These are phyloP conservation scores for Rhizoglyphus robini DNA, from an alignment of 1,140 invertebrate species.

Conservation along the genomic window DNA sequence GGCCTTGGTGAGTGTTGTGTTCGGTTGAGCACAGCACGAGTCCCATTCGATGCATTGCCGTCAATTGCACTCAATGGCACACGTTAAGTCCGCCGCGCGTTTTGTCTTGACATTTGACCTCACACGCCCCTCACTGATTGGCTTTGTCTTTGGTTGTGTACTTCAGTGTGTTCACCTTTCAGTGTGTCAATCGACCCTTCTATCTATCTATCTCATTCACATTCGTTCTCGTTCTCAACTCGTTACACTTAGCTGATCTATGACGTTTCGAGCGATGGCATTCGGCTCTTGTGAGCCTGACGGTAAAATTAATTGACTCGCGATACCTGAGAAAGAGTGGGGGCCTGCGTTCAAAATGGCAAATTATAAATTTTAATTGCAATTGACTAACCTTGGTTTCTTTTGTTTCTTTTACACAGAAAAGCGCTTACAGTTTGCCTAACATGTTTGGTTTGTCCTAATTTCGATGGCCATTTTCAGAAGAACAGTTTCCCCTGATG, in stretches of 20 bases:
- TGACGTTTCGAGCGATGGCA: background rate
- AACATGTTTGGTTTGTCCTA: too few species aligned
- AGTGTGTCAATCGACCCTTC: background rate
- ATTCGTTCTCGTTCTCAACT: background rate
- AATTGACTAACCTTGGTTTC: background rate
- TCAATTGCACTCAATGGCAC: background rate
- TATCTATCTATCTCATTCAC: background rate
- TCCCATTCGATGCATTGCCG: background rate
- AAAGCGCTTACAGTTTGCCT: too few species aligned
- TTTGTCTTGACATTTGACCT: slow-evolving; percentile 9
- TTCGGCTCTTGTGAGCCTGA: too few species aligned
- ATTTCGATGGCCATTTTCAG: too few species aligned
- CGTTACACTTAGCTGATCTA: too few species aligned
- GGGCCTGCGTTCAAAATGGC: background rate
- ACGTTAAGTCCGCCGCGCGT: background rate
- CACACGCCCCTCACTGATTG: background rate
- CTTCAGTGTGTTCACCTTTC: background rate
- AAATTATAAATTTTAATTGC: background rate
- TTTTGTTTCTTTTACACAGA: background rate
- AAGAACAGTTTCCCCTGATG: too few species aligned
- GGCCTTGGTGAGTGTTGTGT: background rate
- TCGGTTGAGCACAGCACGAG: slow-evolving; percentile 2
- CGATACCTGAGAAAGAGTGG: too few species aligned
- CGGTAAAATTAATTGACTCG: background rate
- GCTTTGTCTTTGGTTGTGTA: background rate